Conservation (phyloP, 2,888 invertebrate genomes). For the Drosophila anceps region DNA sequence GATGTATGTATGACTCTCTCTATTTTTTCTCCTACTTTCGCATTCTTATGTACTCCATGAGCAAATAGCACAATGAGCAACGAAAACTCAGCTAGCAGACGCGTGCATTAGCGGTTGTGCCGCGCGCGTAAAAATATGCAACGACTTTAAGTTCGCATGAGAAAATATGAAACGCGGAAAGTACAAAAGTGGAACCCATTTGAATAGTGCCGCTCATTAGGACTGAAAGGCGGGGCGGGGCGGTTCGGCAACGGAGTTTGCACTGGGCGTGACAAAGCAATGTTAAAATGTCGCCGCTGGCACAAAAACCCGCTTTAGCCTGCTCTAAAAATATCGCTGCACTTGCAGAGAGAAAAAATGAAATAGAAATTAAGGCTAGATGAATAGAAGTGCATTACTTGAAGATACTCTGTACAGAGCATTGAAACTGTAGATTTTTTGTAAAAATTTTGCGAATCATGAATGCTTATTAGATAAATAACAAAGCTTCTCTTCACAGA, state of each 20-base stretch:
- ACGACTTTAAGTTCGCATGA: constrained; percentile 56
- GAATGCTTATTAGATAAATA: not conserved
- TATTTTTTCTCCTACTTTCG: not conserved
- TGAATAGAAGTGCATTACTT: not conserved
- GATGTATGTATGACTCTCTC: not conserved
- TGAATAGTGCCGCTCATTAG: constrained; percentile 67
- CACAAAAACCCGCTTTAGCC: constrained; percentile 58
- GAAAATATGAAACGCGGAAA: constrained; percentile 10
- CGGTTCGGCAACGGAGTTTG: not conserved
- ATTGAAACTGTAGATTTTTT: too few species aligned
- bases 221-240: constrained; percentile 1
- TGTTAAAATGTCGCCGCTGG: constrained; percentile 53
- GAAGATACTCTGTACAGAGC: not conserved
- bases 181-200: constrained; percentile 63
- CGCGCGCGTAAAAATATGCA: constrained; percentile 39
- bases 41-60: constrained; percentile 5
- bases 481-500: not conserved
- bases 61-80: constrained; percentile 53
- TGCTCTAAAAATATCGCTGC: constrained; percentile 54
- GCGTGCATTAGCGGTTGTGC: constrained; percentile 57
- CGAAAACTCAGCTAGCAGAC: constrained; percentile 34
- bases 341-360: constrained; percentile 29
- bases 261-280: constrained; percentile 56
- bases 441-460: too few species aligned
- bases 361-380: constrained; percentile 12